phyloP scores from a whole-genome alignment of 1,140 invertebrate species.

The Zophobas atratus region DNA sequence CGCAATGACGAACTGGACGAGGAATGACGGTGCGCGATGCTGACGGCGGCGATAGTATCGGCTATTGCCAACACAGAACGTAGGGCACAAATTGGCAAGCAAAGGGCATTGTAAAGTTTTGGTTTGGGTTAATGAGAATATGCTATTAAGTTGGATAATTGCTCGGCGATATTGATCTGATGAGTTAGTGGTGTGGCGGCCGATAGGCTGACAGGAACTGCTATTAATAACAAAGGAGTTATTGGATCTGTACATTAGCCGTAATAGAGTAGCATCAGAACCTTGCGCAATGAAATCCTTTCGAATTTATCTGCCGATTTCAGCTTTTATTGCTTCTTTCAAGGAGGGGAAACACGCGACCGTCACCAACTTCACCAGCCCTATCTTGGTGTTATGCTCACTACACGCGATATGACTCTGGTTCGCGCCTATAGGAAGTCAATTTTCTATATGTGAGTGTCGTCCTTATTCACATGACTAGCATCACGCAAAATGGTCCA shows the following conservation, averaged over 20 bases:
- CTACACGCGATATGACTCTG: constrained; percentile 9
- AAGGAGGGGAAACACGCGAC: constrained; percentile 42
- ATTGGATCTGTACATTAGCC: constrained; percentile 64
- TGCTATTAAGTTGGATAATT: constrained; percentile 64
- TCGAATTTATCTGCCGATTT: constrained; percentile 63
- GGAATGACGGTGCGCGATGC: constrained; percentile 19
- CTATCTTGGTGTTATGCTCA: constrained; percentile 37
- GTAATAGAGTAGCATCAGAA: constrained; percentile 61
- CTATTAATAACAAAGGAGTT: constrained; percentile 64
- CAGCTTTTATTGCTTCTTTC: constrained; percentile 61
- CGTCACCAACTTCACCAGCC: constrained; percentile 41
- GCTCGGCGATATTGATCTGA: constrained; percentile 63
- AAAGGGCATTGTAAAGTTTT: constrained; percentile 60
- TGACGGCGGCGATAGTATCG: constrained; percentile 41
- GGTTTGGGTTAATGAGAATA: constrained; percentile 63
- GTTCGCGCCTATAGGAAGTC: constrained; percentile 27
- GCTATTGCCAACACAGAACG: constrained; percentile 40
- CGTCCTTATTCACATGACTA: constrained; percentile 1
- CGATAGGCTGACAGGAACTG: constrained; percentile 62
- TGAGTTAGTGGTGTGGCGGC: constrained; percentile 59
- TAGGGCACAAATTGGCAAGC: constrained; percentile 58
- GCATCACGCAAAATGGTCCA: constrained; percentile 16
- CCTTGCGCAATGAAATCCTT: constrained; percentile 62
- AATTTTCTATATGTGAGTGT: constrained; percentile 27
- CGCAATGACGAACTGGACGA: constrained; percentile 10